Evolutionary conservation across 2,797 vertebrate genomes (phyloP).

Genomic region (Siniperca obscura): DNA sequence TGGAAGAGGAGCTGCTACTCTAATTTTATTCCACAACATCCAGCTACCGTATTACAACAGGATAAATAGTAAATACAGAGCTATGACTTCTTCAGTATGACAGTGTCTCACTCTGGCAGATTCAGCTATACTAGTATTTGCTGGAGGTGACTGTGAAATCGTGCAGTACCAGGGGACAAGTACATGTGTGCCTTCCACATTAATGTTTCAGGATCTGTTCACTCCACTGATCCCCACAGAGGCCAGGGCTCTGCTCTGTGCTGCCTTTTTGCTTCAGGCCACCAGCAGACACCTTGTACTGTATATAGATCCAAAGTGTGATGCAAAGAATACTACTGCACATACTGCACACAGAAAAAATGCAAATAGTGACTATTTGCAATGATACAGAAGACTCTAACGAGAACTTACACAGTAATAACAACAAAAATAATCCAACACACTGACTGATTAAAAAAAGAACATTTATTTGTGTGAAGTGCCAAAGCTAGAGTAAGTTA

Average conservation of each 20-base stretch:
- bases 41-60: conserved; percentile 6
- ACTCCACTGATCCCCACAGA: conserved; percentile 58
- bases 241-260: conserved; percentile 10
- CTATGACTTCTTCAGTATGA: conserved; percentile 47
- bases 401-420: not conserved
- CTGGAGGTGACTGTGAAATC: conserved; percentile 43
- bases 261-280: conserved; percentile 24
- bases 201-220: conserved; percentile 68
- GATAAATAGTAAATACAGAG: conserved; percentile 22
- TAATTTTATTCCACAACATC: conserved; percentile 4
- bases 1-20: conserved; percentile 18
- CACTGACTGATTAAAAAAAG: not conserved
- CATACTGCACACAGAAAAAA: not conserved
- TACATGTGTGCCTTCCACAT: conserved; percentile 54
- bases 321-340: not conserved
- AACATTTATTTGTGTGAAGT: not conserved
- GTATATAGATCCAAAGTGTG: conserved; percentile 13
- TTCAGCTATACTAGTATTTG: not conserved
- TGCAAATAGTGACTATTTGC: not conserved
- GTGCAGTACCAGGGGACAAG: conserved; percentile 11
- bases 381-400: not conserved
- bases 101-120: conserved; percentile 1
- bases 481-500: not conserved
- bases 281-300: not conserved
- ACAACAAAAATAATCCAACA: not conserved